Conservation (phyloP, 23 tunicate species). For the Clavelina lepadiformis region DNA sequence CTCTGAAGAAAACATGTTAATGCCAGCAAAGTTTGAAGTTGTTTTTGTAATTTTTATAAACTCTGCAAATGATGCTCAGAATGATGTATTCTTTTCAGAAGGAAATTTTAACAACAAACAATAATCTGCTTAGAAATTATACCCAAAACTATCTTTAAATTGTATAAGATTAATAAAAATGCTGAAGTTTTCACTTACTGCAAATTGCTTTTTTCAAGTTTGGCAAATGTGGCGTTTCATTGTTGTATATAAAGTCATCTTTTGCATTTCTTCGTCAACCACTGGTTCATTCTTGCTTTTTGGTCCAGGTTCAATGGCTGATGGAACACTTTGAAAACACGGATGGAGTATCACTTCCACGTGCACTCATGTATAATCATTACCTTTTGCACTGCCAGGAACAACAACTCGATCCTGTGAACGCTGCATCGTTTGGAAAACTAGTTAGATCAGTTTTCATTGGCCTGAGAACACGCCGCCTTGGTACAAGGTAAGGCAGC, state of each 20-base stretch:
- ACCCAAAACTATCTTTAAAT: too few relatives aligned
- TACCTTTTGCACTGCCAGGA: slow-evolving; percentile 95
- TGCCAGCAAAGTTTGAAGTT: neutral
- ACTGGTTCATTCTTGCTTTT: neutral
- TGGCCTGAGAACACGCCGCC: slow-evolving; percentile 87
- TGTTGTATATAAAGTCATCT: too few relatives aligned
- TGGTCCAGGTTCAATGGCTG: slow-evolving; percentile 82
- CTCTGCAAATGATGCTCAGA: neutral
- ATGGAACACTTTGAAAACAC: slow-evolving; percentile 98
- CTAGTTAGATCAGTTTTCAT: slow-evolving; percentile 95
- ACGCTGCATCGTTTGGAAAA: slow-evolving; percentile 98
- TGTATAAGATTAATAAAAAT: too few relatives aligned
- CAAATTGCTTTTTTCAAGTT: too few relatives aligned
- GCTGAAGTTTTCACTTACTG: too few relatives aligned
- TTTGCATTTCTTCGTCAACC: neutral
- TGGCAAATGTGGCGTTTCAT: too few relatives aligned
- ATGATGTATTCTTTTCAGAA: neutral
- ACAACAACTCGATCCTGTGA: slow-evolving; percentile 92
- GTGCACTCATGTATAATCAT: slow-evolving; percentile 98
- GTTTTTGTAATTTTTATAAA: neutral
- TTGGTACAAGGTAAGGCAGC: slow-evolving; percentile 75
- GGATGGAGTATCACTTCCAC: slow-evolving; percentile 97
- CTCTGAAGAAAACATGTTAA: neutral
- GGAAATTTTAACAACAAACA: too few relatives aligned
- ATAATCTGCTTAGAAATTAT: too few relatives aligned